These are phyloP conservation scores for Agrypnia vestita DNA, from an alignment of 1,140 invertebrate species.

Conservation along the genomic window DNA sequence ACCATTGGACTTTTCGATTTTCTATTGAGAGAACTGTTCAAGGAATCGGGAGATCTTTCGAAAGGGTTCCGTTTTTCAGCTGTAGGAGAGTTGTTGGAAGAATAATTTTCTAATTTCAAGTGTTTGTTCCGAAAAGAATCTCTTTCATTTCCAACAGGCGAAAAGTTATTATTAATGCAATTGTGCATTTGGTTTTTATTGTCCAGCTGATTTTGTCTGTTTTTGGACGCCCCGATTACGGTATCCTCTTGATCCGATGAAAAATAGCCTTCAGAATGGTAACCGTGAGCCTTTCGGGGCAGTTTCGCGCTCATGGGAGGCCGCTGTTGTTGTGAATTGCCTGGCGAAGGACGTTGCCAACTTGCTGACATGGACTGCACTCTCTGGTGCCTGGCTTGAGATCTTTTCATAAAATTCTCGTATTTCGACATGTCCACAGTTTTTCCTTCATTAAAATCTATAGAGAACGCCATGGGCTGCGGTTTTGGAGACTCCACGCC, in stretches of 20 bases:
- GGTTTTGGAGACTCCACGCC: slow-evolving; percentile 64
- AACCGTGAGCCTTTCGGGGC: slow-evolving; percentile 75
- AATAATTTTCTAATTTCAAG: slow-evolving; percentile 39
- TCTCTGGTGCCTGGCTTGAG: slow-evolving; percentile 78
- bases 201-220: slow-evolving; percentile 12
- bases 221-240: slow-evolving; percentile 15
- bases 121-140: slow-evolving; percentile 47
- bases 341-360: slow-evolving; percentile 62
- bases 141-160: slow-evolving; percentile 35
- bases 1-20: slow-evolving; percentile 72
- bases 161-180: slow-evolving; percentile 30
- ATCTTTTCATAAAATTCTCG: slow-evolving; percentile 80
- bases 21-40: slow-evolving; percentile 63
- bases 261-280: slow-evolving; percentile 81
- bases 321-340: slow-evolving; percentile 63
- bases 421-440: slow-evolving; percentile 75
- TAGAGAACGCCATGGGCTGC: slow-evolving; percentile 77
- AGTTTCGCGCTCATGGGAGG: slow-evolving; percentile 77
- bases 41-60: slow-evolving; percentile 47
- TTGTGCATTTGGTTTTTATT: slow-evolving; percentile 25
- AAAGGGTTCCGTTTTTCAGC: slow-evolving; percentile 45
- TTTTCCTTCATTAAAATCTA: slow-evolving; percentile 80
- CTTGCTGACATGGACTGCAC: slow-evolving; percentile 80
- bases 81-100: slow-evolving; percentile 41
- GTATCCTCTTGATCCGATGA: slow-evolving; percentile 79